Conservation (phyloP, 64 coral and sea anemone genomes). For the Cladopsammia gracilis region DNA sequence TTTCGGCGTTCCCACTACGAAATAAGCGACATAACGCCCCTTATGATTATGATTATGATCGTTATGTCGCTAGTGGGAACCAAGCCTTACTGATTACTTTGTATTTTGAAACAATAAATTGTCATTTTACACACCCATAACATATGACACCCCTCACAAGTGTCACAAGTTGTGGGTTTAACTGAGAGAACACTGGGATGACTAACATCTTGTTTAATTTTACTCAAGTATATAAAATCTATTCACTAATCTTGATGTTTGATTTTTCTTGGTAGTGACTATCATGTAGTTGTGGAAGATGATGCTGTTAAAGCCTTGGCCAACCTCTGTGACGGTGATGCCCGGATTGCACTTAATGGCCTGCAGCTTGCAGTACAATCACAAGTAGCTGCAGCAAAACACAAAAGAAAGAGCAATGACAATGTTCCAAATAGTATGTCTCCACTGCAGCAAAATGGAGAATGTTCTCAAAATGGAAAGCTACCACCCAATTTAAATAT, state of each 20-base stretch:
- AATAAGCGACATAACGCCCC: too few species aligned
- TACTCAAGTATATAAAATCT: too few species aligned
- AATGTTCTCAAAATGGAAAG: not conserved
- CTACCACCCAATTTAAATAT: not conserved
- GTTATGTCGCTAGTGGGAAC: too few species aligned
- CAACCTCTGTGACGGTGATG: slow-evolving; percentile 98
- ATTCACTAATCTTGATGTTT: not conserved
- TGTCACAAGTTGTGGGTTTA: too few species aligned
- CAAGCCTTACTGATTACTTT: too few species aligned
- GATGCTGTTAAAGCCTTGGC: slow-evolving; percentile 79
- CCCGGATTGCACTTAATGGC: slow-evolving; percentile 95
- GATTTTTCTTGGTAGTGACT: slow-evolving; percentile 14
- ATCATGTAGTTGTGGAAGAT: slow-evolving; percentile 56
- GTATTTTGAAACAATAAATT: too few species aligned
- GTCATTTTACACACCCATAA: too few species aligned
- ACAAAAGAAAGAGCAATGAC: not conserved
- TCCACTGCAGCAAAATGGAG: not conserved
- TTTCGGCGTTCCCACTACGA: too few species aligned
- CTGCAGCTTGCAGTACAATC: slow-evolving; percentile 96
- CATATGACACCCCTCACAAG: too few species aligned
- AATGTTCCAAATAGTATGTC: not conserved
- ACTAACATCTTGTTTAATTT: too few species aligned
- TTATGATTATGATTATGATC: too few species aligned
- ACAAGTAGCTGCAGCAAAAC: slow-evolving; percentile 63
- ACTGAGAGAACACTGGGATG: too few species aligned